Conservation (phyloP, 2,113 vertebrate genomes). For the Eolophus roseicapilla region DNA sequence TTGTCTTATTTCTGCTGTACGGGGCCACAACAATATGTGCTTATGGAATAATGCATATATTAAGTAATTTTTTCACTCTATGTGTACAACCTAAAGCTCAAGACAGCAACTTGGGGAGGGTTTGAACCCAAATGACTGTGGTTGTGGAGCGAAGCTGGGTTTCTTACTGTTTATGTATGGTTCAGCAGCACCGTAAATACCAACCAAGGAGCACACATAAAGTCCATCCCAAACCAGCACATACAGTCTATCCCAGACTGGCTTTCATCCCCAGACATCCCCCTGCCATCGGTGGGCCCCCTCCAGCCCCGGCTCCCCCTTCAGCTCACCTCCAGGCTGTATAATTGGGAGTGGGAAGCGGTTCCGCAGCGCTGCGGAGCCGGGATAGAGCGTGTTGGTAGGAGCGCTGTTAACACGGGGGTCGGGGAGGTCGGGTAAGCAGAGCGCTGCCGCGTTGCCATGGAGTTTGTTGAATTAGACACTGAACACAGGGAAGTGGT, state of each 20-base stretch:
- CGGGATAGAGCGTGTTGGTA: not conserved
- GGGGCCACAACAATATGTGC: fast-evolving
- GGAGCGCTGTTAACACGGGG: constrained; percentile 25
- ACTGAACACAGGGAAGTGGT: constrained; percentile 20
- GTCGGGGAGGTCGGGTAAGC: constrained; percentile 23
- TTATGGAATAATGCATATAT: not conserved
- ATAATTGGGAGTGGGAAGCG: not conserved
- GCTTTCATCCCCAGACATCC: fast-evolving
- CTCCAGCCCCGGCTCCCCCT: too few relatives aligned
- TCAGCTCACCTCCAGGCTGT: not conserved
- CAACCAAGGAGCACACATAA: not conserved
- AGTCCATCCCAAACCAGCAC: not conserved
- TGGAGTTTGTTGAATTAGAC: constrained; percentile 62
- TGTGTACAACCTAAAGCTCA: not conserved
- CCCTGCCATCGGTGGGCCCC: fast-evolving
- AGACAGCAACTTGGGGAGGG: not conserved
- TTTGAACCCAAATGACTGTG: not conserved
- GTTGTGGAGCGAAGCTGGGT: not conserved
- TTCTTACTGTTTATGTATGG: not conserved
- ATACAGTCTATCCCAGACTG: not conserved
- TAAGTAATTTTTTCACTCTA: fast-evolving
- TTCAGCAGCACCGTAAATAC: not conserved
- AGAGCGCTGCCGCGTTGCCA: constrained; percentile 24
- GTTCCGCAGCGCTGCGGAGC: not conserved
- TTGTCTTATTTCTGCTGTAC: not conserved